phyloP scores from a whole-genome alignment of 2,888 invertebrate species.

The Amblyjoppa proteus region DNA sequence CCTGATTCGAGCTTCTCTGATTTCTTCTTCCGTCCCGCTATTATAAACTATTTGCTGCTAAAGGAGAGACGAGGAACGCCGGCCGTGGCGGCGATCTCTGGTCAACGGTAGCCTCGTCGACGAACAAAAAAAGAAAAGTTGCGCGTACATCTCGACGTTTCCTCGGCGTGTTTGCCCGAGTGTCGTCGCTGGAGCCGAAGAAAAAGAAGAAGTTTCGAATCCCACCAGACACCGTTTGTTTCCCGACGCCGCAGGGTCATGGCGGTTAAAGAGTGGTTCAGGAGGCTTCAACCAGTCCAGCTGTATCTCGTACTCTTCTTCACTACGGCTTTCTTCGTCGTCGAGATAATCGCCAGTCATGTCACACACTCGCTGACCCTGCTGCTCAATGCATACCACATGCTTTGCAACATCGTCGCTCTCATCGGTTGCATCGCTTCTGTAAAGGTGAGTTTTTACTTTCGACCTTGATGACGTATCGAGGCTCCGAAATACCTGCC shows the following conservation, averaged over 20 bases:
- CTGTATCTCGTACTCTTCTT: constrained; percentile 90
- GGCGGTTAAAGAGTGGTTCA: constrained; percentile 93
- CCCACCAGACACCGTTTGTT: constrained; percentile 38
- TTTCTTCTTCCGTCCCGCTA: background rate
- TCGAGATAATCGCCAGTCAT: constrained; percentile 94
- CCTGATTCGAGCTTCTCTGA: background rate
- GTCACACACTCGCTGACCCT: constrained; percentile 96
- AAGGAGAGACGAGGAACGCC: constrained; percentile 34
- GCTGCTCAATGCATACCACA: constrained; percentile 96
- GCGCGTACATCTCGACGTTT: constrained; percentile 24
- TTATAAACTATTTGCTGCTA: constrained; percentile 31
- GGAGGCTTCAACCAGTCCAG: constrained; percentile 91
- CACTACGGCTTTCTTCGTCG: constrained; percentile 91
- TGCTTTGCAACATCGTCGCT: constrained; percentile 96
- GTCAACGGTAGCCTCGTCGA: constrained; percentile 38
- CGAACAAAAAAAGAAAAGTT: constrained; percentile 23
- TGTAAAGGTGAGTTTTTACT: constrained; percentile 88
- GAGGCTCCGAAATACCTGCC: background rate
- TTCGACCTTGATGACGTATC: constrained; percentile 9
- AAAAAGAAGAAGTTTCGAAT: constrained; percentile 9
- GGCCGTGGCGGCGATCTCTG: background rate
- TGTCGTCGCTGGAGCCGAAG: background rate
- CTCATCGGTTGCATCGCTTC: constrained; percentile 92
- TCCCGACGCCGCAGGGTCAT: constrained; percentile 83
- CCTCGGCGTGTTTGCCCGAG: constrained; percentile 29